Evolutionary conservation across 2,888 invertebrate species (phyloP), one percentile per base, ranked within the genome.

Genomic region (Sphaerophoria taeniata): DNA sequence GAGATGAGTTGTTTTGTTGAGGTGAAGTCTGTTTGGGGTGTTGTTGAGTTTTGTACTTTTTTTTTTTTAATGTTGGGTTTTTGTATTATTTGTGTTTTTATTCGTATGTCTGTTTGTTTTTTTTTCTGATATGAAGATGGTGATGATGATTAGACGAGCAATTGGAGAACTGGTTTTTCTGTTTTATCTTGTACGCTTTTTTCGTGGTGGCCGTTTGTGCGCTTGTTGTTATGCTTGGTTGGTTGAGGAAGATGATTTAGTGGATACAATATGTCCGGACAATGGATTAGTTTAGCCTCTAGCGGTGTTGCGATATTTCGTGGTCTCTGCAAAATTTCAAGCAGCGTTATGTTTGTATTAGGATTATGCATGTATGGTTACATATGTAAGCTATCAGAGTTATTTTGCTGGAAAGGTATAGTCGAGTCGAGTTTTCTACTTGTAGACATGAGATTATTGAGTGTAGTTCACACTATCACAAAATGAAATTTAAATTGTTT

Each of bases 101-200:
- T 39, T 67, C 12, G 9, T 45, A 3, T 33, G 47, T 24, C 16
- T 47, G 6, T 61, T 55, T 69, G 39, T 55, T 9, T 39, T 39
- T 6, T 39, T 39, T 6, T 39, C 9, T 16, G 16, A 47, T 65
- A 45, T 61, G 58, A 39, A 56, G 67, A 69, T 72, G 69, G 77
- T 47, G 84, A 75, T 84, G 61, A 75, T 55, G 69, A 80, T 84
- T 84, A 84, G 75, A 72, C 61, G 75, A 83, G 58, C 73, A 78
- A 2, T 69, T 72, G 71, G 51, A 72, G 67, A 80, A 75, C 76
- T 76, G 72, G 76, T 77, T 85, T 85, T 16, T 43, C 14, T 74
- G 36, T 14, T 67, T 67, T 43, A 51, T 56, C n/a, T 24, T 67
- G 60, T 47, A 43, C 61, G 53, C 49, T 55, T 61, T 60, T 12